phyloP scores from a whole-genome alignment of 2,888 invertebrate species.

The Lampropteryx suffumata region DNA sequence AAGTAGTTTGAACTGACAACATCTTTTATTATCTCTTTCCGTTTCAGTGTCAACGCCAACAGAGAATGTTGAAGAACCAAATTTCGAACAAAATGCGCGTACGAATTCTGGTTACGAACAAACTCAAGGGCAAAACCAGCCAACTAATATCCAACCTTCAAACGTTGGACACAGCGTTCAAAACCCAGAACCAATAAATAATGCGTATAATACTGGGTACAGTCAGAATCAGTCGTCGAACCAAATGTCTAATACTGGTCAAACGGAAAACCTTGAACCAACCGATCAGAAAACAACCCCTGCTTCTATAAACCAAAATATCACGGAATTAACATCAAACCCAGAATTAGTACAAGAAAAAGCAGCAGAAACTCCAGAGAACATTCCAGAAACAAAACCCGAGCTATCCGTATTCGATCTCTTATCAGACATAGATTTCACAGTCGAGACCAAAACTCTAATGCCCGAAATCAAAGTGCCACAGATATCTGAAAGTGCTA shows the following conservation, averaged over 20 bases:
- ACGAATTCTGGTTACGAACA: slow-evolving; percentile 8
- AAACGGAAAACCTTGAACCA: slow-evolving; percentile 9
- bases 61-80: slow-evolving; percentile 52
- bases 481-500: slow-evolving; percentile 70
- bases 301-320: slow-evolving; percentile 2
- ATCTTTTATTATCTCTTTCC: slow-evolving; percentile 43
- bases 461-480: slow-evolving; percentile 84
- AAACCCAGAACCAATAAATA: slow-evolving; percentile 9
- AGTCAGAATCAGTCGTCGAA: slow-evolving; percentile 5
- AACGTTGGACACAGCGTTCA: slow-evolving; percentile 16
- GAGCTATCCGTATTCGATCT: slow-evolving; percentile 85
- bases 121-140: slow-evolving; percentile 11
- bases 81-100: slow-evolving; percentile 38
- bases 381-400: slow-evolving; percentile 42
- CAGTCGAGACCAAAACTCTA: slow-evolving; percentile 85
- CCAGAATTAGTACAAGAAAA: slow-evolving; percentile 26
- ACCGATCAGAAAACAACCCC: slow-evolving; percentile 9
- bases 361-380: slow-evolving; percentile 2
- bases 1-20: slow-evolving; percentile 25
- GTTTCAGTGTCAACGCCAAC: slow-evolving; percentile 69
- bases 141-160: slow-evolving; percentile 19
- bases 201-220: not conserved
- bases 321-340: slow-evolving; percentile 14
- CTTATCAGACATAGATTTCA: slow-evolving; percentile 89
- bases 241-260: slow-evolving; percentile 2